Evolutionary conservation across 2,113 vertebrate genomes (phyloP).

Genomic region (Thunnus thynnus): DNA sequence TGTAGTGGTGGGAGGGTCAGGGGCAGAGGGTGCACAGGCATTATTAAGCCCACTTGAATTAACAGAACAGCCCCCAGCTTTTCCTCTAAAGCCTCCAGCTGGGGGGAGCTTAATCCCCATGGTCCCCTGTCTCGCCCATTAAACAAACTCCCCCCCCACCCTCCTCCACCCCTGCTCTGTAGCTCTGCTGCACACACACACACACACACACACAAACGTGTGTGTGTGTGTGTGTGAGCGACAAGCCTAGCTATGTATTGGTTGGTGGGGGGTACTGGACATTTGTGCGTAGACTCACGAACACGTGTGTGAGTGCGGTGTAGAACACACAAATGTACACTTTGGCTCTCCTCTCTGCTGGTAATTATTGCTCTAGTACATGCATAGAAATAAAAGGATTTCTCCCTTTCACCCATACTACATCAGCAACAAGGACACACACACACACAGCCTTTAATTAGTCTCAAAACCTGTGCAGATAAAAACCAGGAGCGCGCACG

Average conservation of each 20-base stretch:
- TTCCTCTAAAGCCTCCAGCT: constrained; percentile 83
- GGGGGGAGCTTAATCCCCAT: constrained; percentile 82
- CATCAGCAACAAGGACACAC: constrained; percentile 30
- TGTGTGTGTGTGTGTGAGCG: not conserved
- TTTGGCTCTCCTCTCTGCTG: constrained; percentile 42
- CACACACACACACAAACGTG: too few relatives aligned
- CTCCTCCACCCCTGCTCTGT: constrained; percentile 60
- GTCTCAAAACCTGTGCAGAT: too few relatives aligned
- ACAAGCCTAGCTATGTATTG: constrained; percentile 24
- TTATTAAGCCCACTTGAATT: constrained; percentile 86
- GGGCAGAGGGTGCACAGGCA: constrained; percentile 80
- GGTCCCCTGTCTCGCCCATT: constrained; percentile 83
- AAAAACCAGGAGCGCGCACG: too few relatives aligned
- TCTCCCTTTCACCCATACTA: constrained; percentile 29
- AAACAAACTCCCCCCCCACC: constrained; percentile 77
- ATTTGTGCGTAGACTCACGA: constrained; percentile 15
- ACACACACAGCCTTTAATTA: not conserved
- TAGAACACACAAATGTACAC: constrained; percentile 35
- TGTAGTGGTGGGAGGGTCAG: constrained; percentile 79
- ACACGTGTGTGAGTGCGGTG: not conserved
- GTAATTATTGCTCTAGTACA: constrained; percentile 65
- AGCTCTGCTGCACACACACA: constrained; percentile 41
- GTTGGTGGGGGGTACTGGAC: constrained; percentile 14
- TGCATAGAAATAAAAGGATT: constrained; percentile 57
- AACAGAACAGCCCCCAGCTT: constrained; percentile 83